These are phyloP conservation scores for Semaprochilodus insignis DNA, from an alignment of 2,797 vertebrate species.

Conservation along the genomic window DNA sequence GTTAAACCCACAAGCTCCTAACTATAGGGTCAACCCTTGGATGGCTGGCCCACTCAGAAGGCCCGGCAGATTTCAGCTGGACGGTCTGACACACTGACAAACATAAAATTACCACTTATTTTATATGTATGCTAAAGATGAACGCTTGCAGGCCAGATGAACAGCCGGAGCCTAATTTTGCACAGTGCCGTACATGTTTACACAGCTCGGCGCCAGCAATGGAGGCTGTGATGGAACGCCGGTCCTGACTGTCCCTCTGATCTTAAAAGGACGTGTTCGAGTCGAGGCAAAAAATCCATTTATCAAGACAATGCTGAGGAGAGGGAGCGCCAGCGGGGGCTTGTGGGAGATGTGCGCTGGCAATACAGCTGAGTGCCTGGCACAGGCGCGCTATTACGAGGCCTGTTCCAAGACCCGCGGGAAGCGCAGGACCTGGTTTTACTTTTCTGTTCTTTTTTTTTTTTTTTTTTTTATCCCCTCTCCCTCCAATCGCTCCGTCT, in stretches of 20 bases:
- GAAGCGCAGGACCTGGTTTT: constrained; percentile 53
- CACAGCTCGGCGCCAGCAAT: neutral
- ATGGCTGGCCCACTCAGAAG: too few relatives aligned
- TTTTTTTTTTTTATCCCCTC: too few relatives aligned
- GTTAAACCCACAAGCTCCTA: too few relatives aligned
- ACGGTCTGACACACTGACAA: neutral
- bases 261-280: constrained; percentile 46
- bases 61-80: too few relatives aligned
- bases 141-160: neutral
- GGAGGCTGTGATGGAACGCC: constrained; percentile 33
- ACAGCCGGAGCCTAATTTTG: neutral
- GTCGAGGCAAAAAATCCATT: constrained; percentile 64
- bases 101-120: neutral
- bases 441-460: constrained; percentile 41
- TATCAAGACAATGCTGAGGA: constrained; percentile 64
- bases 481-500: too few relatives aligned
- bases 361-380: constrained; percentile 63
- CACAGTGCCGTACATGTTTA: neutral
- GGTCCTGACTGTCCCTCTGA: constrained; percentile 37
- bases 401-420: constrained; percentile 54
- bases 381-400: constrained; percentile 58
- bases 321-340: constrained; percentile 50
- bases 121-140: neutral
- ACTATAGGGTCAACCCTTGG: too few relatives aligned
- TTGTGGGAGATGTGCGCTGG: constrained; percentile 57